A percentile compares a stretch with the other conserved stretches of the same genome.
Conservation (phyloP, 2,888 invertebrate genomes). For the Gymnocheta viridis region DNA sequence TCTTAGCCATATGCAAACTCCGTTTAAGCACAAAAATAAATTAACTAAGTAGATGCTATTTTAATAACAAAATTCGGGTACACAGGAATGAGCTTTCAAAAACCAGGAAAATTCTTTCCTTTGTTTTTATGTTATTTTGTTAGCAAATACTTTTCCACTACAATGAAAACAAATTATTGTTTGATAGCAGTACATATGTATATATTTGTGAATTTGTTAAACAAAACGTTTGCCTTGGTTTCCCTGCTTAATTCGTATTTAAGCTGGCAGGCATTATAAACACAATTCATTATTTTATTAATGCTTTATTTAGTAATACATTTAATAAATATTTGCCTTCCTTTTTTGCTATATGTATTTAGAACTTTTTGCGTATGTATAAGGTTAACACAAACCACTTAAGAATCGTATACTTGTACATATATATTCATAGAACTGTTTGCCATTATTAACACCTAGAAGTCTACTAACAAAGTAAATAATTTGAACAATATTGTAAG, state of each 20-base stretch:
- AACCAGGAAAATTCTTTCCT: too few relatives aligned
- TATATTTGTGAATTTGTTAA: slow-evolving; percentile 38
- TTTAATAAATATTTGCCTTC: slow-evolving; percentile 4
- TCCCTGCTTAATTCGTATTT: slow-evolving; percentile 18
- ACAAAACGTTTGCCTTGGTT: slow-evolving; percentile 40
- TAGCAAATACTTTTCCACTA: slow-evolving; percentile 47
- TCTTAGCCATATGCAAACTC: too few relatives aligned
- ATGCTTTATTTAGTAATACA: slow-evolving; percentile 15
- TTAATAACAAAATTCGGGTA: too few relatives aligned
- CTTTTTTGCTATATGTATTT: not conserved
- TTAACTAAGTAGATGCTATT: too few relatives aligned
- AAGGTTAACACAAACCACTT: not conserved
- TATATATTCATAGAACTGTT: too few relatives aligned
- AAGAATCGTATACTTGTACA: not conserved
- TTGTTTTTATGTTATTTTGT: not conserved
- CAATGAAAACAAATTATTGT: slow-evolving; percentile 56
- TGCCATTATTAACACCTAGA: not conserved
- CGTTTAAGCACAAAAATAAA: too few relatives aligned
- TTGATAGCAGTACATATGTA: slow-evolving; percentile 20
- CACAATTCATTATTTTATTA: not conserved
- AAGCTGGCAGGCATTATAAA: slow-evolving; percentile 27
- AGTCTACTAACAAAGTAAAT: not conserved
- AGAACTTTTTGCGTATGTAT: not conserved
- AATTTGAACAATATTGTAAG: not conserved
- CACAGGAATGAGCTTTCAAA: too few relatives aligned